Conservation (phyloP, 1,140 invertebrate genomes). For the Hylaeus anthracinus region DNA sequence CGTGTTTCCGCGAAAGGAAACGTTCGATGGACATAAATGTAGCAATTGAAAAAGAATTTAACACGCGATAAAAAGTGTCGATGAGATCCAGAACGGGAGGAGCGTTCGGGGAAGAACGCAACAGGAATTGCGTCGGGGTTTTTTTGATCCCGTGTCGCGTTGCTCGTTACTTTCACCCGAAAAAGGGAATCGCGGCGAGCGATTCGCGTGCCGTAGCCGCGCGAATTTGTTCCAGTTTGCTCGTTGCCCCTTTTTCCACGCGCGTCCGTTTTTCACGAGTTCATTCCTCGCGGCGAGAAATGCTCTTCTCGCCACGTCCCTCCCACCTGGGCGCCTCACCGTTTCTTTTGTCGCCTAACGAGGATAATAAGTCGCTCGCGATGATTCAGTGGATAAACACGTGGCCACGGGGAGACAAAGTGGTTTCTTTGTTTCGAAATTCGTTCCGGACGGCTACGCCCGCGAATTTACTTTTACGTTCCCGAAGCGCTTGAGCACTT, state of each 20-base stretch:
- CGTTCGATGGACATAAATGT: too few relatives aligned
- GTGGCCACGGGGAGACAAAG: conserved; percentile 12
- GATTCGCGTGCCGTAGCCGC: neutral
- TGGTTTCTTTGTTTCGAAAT: conserved; percentile 21
- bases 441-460: neutral
- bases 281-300: neutral
- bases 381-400: conserved; percentile 25
- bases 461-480: too few relatives aligned
- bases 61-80: neutral
- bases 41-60: neutral
- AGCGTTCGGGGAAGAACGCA: neutral
- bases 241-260: neutral
- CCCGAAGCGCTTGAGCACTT: too few relatives aligned
- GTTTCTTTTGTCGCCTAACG: neutral
- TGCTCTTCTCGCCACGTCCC: neutral
- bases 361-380: neutral
- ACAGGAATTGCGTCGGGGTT: neutral
- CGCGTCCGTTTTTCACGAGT: neutral
- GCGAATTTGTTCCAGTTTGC: conserved; percentile 15
- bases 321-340: neutral
- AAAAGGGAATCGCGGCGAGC: conserved; percentile 2
- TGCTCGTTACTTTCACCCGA: conserved; percentile 11
- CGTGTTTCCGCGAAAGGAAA: too few relatives aligned
- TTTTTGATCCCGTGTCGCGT: neutral
- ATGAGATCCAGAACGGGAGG: neutral